These are phyloP conservation scores for Drosophila cardini DNA, from an alignment of 1,140 invertebrate species.

Conservation along the genomic window DNA sequence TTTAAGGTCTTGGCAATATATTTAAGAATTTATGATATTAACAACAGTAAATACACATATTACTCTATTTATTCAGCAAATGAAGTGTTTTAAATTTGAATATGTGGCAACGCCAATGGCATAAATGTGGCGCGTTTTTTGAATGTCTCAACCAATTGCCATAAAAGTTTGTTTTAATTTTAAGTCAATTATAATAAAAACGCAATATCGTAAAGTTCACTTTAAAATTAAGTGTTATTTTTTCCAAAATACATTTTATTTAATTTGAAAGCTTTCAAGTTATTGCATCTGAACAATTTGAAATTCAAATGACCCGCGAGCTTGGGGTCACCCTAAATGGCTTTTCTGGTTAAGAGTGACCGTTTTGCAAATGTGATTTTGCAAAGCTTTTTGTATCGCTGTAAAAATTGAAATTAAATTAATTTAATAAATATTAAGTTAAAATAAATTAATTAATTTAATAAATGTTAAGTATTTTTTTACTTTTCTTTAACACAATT, in stretches of 20 bases:
- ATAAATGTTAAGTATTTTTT: no score
- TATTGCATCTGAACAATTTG: not conserved
- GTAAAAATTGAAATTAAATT: no score
- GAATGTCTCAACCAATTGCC: not conserved
- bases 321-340: not conserved
- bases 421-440: no score
- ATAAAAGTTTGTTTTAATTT: not conserved
- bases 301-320: not conserved
- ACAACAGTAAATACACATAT: no score
- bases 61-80: no score
- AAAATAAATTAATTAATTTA: no score
- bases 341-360: not conserved
- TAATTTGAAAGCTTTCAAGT: not conserved
- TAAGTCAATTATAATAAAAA: not conserved
- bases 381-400: no score
- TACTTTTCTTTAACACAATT: no score
- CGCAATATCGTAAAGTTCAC: no score
- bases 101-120: not conserved
- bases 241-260: not conserved
- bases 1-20: no score
- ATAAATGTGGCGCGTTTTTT: not conserved
- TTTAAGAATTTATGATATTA: no score
- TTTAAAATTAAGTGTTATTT: no score
- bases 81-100: not conserved
- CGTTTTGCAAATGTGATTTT: not conserved